Evolutionary conservation across 1,140 invertebrate species (phyloP), one percentile per base, ranked within the genome.

Genomic region (Lepidurus couesii): DNA sequence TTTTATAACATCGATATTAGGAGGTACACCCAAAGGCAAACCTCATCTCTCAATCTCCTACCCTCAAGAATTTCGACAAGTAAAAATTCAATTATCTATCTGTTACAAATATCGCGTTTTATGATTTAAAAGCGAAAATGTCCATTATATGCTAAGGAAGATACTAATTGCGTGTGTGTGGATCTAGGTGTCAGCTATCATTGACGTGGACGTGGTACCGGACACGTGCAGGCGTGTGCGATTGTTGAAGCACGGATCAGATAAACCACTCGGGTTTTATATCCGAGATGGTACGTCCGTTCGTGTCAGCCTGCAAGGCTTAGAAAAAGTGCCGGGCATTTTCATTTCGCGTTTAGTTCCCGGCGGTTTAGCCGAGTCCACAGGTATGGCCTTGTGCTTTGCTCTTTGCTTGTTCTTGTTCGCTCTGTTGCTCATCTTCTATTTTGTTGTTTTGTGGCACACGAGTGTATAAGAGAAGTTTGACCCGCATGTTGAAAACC

Each of bases 141-240:
- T 75, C 76, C 21, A 5, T n/a, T n/a, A n/a, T 7, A n/a, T 76
- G 34, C 2, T 34, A 4, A 0, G 2, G 34, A 34, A 34, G 34
- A n/a, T 47, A 4, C 45, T 78, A 16, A 21, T 75, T 44, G 9
- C n/a, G 75, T 45, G 74, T n/a, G n/a, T 34, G 73, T 81, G 76
- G n/a, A 42, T 77, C 42, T 85, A 93, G 91, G 93, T 96, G 75
- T 98, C 96, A 53, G 94, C 96, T 76, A 99, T 99, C 81, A 99
- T 99, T 84, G 98, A 99, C 87, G 98, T 99, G 45, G 97, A 99
- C 83, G 94, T 99, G 85, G 93, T 99, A 42, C 98, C 98, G 43
- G 97, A 98, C 85, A 97, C 97, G 7, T 98, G 96, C 86, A 89
- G 98, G 47, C 89, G 98, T 81, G 98, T 99, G 1, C 91, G 96